Percentiles rank a stretch among this genome's conserved stretches.
These are phyloP conservation scores for Hemiscyllium ocellatum DNA, from an alignment of 2,113 vertebrate genomes.

Conservation along the genomic window DNA sequence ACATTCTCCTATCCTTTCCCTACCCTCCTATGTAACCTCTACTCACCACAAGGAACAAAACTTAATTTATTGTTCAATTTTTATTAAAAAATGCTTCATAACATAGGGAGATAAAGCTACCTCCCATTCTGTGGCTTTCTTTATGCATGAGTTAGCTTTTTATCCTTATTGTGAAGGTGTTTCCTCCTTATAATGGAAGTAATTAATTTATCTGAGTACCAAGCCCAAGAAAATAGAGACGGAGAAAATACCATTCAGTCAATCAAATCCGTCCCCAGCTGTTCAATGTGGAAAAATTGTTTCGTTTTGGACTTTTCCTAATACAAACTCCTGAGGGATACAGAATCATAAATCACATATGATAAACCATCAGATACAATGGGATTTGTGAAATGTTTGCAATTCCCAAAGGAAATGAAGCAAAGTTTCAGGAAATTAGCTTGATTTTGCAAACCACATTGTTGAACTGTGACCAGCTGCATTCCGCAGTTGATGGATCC, in stretches of 20 bases:
- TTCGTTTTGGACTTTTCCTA: background rate
- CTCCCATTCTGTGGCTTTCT: background rate
- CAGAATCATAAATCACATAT: background rate
- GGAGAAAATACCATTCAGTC: background rate
- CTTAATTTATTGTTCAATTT: background rate
- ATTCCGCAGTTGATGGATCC: background rate
- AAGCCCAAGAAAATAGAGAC: background rate
- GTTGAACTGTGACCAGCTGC: background rate
- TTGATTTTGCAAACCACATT: background rate
- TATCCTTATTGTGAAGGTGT: background rate
- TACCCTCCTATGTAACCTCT: background rate
- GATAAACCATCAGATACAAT: background rate
- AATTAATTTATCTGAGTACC: background rate
- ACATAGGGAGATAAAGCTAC: background rate
- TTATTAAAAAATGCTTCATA: background rate
- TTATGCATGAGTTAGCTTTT: background rate
- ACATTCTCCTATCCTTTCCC: background rate
- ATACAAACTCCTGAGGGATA: background rate
- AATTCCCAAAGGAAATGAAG: background rate
- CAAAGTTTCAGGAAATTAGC: conserved; percentile 1
- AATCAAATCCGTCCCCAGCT: background rate
- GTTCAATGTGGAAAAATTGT: background rate
- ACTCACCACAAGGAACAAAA: background rate
- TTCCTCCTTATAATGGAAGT: background rate
- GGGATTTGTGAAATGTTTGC: background rate